phyloP scores from a whole-genome alignment of 2,888 invertebrate species.

The Cephus runcator region DNA sequence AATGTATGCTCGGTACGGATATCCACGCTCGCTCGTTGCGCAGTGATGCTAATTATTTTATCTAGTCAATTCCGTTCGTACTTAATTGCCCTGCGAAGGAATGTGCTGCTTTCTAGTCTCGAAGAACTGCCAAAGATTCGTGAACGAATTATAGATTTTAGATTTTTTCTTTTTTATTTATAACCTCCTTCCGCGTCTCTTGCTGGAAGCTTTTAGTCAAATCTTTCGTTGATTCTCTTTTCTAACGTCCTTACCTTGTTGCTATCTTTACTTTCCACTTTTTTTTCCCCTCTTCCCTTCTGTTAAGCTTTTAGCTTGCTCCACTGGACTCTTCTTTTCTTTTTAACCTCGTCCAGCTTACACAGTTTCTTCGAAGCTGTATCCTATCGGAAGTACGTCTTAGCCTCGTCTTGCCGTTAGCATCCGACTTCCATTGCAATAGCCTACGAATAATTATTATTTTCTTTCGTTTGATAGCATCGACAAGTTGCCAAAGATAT shows the following conservation, averaged over 20 bases:
- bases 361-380: background rate
- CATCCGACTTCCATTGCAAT: background rate
- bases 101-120: constrained; percentile 51
- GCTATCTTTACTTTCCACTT: background rate
- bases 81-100: constrained; percentile 59
- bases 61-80: constrained; percentile 59
- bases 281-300: background rate
- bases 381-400: background rate
- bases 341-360: background rate
- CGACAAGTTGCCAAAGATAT: background rate
- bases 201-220: background rate
- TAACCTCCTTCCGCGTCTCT: background rate
- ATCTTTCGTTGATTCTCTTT: background rate
- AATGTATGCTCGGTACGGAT: background rate
- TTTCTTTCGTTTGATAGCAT: background rate
- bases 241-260: background rate
- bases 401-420: background rate
- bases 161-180: constrained; percentile 3
- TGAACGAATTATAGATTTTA: constrained; percentile 12
- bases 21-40: background rate
- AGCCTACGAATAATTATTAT: background rate
- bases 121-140: constrained; percentile 1
- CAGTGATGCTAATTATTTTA: constrained; percentile 25
- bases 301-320: background rate
- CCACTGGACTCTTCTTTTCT: background rate